Base-by-base conservation (phyloP, 2,888 invertebrate genomes). In the Eupithecia inturbata region DNA sequence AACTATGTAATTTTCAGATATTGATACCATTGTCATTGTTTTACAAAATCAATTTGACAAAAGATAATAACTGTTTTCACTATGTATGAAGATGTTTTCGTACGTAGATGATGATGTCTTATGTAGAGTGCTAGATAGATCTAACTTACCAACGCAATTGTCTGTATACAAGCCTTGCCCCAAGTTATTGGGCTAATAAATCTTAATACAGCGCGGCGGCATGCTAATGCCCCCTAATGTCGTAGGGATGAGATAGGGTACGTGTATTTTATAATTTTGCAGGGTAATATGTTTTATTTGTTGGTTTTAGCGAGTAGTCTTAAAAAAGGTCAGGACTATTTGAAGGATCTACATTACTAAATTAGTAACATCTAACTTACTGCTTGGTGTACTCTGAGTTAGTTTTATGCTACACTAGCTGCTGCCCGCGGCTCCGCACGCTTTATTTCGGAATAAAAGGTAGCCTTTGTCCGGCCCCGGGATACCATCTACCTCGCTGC, bases 171-270 rank as follows among this genome's bases (percentile, higher is more conserved):
- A 71, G 74, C 70, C 41, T 70, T 67, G 67, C 80, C 82, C 82
- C 83, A 83, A 85, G 81, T 83, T 85, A 82, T 85, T 81, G 80
- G 81, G 80, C 81, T 82, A 86, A 87, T 87, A 87, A 87, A 87
- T 87, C 87, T 87, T 84, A 86, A 87, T 87, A 82, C 82, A 80
- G 71, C 67, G 79, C 79, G 75, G 31, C 72, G 80, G 82, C 82
- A 83, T 84, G 84, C 82, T 85, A 86, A 86, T 87, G 84, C 77
- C 71, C 78, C 77, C 77, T 86, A 85, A 86, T 86, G 82, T 82
- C 71, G 72, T 81, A 82, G 88, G 84, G 87, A 67, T 75, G 77
- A 68, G 78, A 71, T 70, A 74, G 67, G 66, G 67, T n/a, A 62
- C 22, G 57, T 62, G 73, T 69, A 72, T 71, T 72, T 69, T 63